Base-by-base conservation (phyloP, 2,797 vertebrate genomes). In the Remorina albescens region DNA sequence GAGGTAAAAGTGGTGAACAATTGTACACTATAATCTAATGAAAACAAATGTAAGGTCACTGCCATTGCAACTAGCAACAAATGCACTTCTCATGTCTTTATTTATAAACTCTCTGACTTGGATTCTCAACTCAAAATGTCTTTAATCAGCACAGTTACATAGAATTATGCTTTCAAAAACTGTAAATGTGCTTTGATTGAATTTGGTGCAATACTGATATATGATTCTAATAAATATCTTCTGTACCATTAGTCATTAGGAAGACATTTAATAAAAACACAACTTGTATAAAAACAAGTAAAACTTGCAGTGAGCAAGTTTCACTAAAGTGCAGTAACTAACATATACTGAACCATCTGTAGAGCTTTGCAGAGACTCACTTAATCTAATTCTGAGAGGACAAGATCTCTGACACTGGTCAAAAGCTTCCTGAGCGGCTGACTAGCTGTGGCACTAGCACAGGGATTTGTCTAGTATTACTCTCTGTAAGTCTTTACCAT, bases 401-500 rank as follows among this genome's bases (percentile, higher is more conserved):
- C 21, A 66, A 21, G n/a, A 8, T 64, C 18, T 59, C 8, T 32
- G 34, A 68, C 36, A 15, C 4, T 18, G 4, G 15, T 56, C 16
- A 58, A 55, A 71, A 47, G 28, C 19, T 51, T 41, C 42, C 10
- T 32, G 59, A 53, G 41, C 12, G 12, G 47, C n/a, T 41, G 26
- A 63, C 32, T 56, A 57, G 58, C 44, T 67, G 67, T 73, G 68
- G 64, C 42, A 51, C 4, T 44, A 23, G 34, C 13, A 53, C 42
- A 28, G 2, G 47, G 41, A 78, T 69, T 82, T 34, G 71, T 81
- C 28, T 54, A 42, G 71, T 57, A 68, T 84, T 71, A 57, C 46
- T 71, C 56, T 49, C 12, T 28, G 26, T 39, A 83, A 78, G 42
- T 56, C 63, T 39, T 74, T 64, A 71, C 44, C 32, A 56, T 66